Evolutionary conservation across 1,140 invertebrate species (phyloP).

Genomic region (Sweltsa coloradensis): DNA sequence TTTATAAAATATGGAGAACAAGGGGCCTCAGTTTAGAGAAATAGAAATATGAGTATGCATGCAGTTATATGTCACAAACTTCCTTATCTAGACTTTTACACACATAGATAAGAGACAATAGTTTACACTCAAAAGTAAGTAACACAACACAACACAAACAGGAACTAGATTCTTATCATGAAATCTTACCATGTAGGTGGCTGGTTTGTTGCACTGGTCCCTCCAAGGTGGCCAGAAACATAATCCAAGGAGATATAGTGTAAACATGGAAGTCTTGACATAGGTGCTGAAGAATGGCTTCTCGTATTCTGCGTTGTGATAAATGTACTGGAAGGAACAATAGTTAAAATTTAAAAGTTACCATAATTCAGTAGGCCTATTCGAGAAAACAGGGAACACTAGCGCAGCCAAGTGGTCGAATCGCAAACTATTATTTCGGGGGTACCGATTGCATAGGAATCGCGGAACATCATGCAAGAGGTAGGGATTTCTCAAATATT

Average conservation of each 20-base stretch:
- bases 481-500: conserved; percentile 9
- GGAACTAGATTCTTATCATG: too few species aligned
- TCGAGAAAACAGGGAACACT: not conserved
- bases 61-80: too few species aligned
- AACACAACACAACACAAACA: not conserved
- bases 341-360: not conserved
- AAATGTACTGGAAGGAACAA: conserved; percentile 58
- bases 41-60: too few species aligned
- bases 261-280: conserved; percentile 79
- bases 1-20: too few species aligned
- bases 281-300: conserved; percentile 87
- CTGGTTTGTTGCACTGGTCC: conserved; percentile 53
- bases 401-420: not conserved
- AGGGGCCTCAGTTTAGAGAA: too few species aligned
- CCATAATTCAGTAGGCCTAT: not conserved
- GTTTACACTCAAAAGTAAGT: too few species aligned
- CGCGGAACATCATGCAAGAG: not conserved
- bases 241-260: conserved; percentile 68
- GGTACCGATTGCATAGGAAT: not conserved
- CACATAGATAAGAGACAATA: not conserved
- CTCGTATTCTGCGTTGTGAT: conserved; percentile 61
- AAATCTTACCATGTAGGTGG: conserved; percentile 47
- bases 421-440: not conserved
- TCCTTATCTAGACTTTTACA: too few species aligned
- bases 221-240: conserved; percentile 73